Conservation (phyloP, 2,888 invertebrate species). For the Agrotis exclamationis region DNA sequence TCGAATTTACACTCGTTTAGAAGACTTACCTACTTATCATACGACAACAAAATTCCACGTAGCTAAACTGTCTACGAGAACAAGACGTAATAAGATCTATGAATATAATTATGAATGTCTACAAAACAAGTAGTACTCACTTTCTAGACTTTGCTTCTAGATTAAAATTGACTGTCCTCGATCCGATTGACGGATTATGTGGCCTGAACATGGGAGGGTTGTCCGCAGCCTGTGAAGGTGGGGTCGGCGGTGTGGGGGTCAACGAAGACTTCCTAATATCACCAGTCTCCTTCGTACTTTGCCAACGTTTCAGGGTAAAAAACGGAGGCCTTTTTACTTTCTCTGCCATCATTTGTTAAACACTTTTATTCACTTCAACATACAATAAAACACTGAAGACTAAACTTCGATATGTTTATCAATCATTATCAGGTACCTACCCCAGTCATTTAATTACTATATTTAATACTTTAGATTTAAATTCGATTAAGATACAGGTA, state of each 20-base stretch:
- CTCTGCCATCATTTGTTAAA: conserved; percentile 80
- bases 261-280: conserved; percentile 20
- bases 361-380: conserved; percentile 57
- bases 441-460: conserved; percentile 55
- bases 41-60: conserved; percentile 42
- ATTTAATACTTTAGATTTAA: conserved; percentile 51
- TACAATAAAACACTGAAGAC: conserved; percentile 60
- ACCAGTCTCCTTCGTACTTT: conserved; percentile 72
- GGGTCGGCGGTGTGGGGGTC: conserved; percentile 39
- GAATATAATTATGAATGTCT: conserved; percentile 59
- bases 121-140: conserved; percentile 70
- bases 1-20: conserved; percentile 4
- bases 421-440: conserved; percentile 53
- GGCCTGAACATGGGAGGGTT: conserved; percentile 64
- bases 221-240: conserved; percentile 47
- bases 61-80: conserved; percentile 41
- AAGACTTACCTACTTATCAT: conserved; percentile 32
- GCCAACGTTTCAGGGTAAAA: conserved; percentile 82
- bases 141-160: conserved; percentile 77
- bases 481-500: conserved; percentile 40
- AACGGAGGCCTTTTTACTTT: conserved; percentile 82
- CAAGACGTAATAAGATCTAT: conserved; percentile 56
- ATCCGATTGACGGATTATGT: conserved; percentile 52
- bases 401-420: conserved; percentile 53
- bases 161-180: conserved; percentile 63